Percentiles rank a stretch among this genome's conserved stretches.
Conservation (phyloP, 2,113 vertebrate species). For the Arizona elegans region DNA sequence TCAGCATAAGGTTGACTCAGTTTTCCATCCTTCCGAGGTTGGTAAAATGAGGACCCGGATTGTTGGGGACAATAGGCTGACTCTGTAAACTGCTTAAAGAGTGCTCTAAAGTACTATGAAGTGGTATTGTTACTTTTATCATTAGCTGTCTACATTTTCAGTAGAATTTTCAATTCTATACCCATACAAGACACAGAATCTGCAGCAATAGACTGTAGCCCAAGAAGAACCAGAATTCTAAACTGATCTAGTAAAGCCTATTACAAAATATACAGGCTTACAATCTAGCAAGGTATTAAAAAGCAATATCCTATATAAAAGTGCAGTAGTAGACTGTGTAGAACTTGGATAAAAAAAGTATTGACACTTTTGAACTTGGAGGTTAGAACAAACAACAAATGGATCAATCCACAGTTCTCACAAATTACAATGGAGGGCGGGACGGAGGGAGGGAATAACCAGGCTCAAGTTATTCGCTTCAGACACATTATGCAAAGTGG, state of each 20-base stretch:
- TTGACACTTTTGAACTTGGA: background rate
- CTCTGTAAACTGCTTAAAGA: background rate
- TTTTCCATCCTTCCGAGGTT: background rate
- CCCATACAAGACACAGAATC: background rate
- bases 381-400: background rate
- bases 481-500: background rate
- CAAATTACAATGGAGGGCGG: too few relatives aligned
- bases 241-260: background rate
- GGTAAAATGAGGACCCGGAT: background rate
- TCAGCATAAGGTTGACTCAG: background rate
- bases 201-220: background rate
- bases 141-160: background rate
- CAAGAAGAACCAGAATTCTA: background rate
- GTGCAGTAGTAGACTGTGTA: background rate
- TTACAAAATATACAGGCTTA: background rate
- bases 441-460: background rate
- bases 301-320: background rate
- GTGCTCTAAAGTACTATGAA: background rate
- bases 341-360: background rate
- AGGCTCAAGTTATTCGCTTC: background rate
- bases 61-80: background rate
- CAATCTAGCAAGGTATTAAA: background rate
- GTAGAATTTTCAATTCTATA: background rate
- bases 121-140: background rate
- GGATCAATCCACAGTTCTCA: background rate